Conservation (phyloP, 2,888 invertebrate species). For the Synanthedon andrenaeformis region DNA sequence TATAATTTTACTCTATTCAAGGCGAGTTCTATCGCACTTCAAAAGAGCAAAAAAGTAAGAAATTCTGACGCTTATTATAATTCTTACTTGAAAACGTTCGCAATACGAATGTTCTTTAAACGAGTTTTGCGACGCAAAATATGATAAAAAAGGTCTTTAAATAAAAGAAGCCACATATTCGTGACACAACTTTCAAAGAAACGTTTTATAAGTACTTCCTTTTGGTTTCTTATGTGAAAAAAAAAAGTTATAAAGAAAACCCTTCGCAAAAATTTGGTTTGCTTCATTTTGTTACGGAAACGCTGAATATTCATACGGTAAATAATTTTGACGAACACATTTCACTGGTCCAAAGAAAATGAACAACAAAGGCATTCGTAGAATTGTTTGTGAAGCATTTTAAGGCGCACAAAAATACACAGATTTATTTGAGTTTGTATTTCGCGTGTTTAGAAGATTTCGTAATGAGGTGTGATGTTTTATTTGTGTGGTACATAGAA, state of each 20-base stretch:
- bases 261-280: constrained; percentile 20
- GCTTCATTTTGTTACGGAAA: constrained; percentile 18
- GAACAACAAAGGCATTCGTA: not conserved
- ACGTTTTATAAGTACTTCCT: constrained; percentile 18
- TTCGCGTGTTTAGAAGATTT: no score
- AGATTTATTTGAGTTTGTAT: no score
- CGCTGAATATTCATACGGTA: constrained; percentile 36
- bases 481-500: no score
- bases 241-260: constrained; percentile 11
- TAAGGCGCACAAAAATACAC: no score
- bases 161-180: constrained; percentile 28
- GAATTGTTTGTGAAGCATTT: no score
- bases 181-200: constrained; percentile 20
- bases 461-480: constrained; percentile 2
- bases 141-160: constrained; percentile 2
- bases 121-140: not conserved
- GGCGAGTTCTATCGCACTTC: not conserved
- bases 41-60: not conserved
- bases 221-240: constrained; percentile 5
- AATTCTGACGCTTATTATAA: constrained; percentile 17
- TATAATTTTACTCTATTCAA: no score
- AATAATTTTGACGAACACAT: constrained; percentile 13
- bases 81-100: constrained; percentile 34
- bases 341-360: not conserved
- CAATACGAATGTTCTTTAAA: constrained; percentile 5